These are phyloP conservation scores for Jacana jacana DNA, from an alignment of 2,113 vertebrate genomes.

Conservation along the genomic window DNA sequence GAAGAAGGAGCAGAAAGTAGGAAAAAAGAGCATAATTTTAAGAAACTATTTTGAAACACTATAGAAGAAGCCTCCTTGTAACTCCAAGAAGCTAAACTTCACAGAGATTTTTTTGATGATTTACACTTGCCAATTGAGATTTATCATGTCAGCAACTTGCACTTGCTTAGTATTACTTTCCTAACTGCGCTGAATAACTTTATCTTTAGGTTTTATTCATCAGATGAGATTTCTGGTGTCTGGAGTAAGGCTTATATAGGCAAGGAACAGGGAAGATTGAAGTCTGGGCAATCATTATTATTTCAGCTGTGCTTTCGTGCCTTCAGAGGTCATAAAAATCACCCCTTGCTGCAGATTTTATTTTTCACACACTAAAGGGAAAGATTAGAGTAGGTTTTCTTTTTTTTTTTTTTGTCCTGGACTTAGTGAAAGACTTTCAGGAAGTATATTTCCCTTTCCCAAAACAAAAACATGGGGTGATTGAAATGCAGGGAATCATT, in stretches of 20 bases:
- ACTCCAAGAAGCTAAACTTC: not conserved
- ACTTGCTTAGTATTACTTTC: not conserved
- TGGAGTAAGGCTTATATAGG: not conserved
- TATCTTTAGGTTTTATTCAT: not conserved
- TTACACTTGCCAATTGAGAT: not conserved
- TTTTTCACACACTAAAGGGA: conserved; percentile 31
- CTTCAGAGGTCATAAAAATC: conserved; percentile 39
- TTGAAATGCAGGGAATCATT: conserved; percentile 37
- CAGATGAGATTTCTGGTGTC: not conserved
- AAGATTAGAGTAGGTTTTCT: not conserved
- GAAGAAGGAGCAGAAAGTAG: not conserved
- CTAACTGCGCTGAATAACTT: not conserved
- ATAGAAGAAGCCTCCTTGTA: not conserved
- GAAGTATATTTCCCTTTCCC: conserved; percentile 49
- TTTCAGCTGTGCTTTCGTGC: conserved; percentile 21
- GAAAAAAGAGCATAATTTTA: not conserved
- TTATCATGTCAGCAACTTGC: not conserved
- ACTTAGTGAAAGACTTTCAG: conserved; percentile 13
- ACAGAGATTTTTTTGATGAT: not conserved
- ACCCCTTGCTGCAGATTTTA: not conserved
- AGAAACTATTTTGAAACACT: not conserved
- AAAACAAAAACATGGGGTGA: not conserved
- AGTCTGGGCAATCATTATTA: conserved; percentile 22
- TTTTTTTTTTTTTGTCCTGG: not conserved
- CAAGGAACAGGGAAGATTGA: not conserved